Conservation (phyloP, 2,888 invertebrate species). For the Mactromeris polynyma region DNA sequence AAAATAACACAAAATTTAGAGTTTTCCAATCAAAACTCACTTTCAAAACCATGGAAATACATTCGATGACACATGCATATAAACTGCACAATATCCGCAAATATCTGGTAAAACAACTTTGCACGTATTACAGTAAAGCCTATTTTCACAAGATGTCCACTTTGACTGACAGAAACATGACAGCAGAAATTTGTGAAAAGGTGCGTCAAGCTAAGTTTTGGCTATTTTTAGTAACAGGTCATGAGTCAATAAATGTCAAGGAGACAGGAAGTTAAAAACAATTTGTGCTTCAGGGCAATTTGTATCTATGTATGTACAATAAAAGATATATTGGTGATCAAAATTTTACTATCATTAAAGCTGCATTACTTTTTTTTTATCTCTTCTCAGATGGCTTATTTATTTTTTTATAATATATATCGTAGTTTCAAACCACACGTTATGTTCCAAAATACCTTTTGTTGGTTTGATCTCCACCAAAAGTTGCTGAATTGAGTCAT, state of each 20-base stretch:
- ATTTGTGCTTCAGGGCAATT: neutral
- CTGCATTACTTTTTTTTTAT: too few relatives aligned
- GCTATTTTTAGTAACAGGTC: conserved; percentile 21
- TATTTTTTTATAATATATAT: too few relatives aligned
- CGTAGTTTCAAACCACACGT: too few relatives aligned
- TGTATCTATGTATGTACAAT: neutral
- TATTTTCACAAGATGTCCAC: neutral
- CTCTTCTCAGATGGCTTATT: too few relatives aligned
- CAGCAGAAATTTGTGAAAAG: conserved; percentile 7
- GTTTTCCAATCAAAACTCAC: neutral
- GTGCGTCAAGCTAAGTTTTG: neutral
- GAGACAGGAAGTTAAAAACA: conserved; percentile 14
- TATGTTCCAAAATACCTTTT: too few relatives aligned
- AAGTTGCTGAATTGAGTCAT: too few relatives aligned
- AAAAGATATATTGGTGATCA: too few relatives aligned
- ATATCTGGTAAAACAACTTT: neutral
- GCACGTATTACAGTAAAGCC: neutral
- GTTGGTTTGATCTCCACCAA: too few relatives aligned
- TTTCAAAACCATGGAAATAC: neutral
- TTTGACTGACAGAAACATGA: conserved; percentile 29
- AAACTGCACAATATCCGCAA: neutral
- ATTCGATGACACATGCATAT: neutral
- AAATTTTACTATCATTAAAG: too few relatives aligned
- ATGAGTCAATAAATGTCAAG: neutral
- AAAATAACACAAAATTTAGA: neutral